Conservation (phyloP, 2,797 vertebrate genomes). For the Eulemur coronatus region DNA sequence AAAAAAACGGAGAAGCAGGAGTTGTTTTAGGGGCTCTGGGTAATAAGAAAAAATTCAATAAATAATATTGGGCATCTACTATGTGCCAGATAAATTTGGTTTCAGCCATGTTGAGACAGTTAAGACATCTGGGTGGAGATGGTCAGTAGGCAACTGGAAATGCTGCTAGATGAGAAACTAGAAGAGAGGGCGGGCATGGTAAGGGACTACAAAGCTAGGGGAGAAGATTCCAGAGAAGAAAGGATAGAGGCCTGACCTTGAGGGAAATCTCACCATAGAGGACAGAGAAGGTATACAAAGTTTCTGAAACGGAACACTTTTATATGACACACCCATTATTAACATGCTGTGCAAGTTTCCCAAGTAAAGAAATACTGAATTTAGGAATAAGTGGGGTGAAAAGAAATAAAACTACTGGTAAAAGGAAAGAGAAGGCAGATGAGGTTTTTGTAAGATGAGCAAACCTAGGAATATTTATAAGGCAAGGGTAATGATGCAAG, state of each 20-base stretch:
- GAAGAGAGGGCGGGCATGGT: neutral
- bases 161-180: slow-evolving; percentile 2
- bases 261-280: slow-evolving; percentile 8
- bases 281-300: neutral
- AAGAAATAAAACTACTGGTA: slow-evolving; percentile 20
- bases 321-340: neutral
- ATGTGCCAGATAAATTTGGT: neutral
- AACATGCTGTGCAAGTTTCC: neutral
- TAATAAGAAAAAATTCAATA: neutral
- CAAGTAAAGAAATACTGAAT: neutral
- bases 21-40: neutral
- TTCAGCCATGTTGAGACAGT: neutral
- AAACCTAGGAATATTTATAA: neutral
- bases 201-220: neutral
- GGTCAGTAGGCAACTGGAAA: neutral
- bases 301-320: slow-evolving; percentile 33
- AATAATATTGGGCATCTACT: neutral
- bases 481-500: slow-evolving; percentile 22
- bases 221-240: slow-evolving; percentile 4
- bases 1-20: slow-evolving; percentile 2
- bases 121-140: neutral
- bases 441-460: slow-evolving; percentile 31
- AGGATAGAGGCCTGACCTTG: neutral
- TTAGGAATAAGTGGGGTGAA: slow-evolving; percentile 25
- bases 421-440: slow-evolving; percentile 7